Base-by-base conservation (phyloP, 1,140 invertebrate species). In the Drosophila parabipectinata region DNA sequence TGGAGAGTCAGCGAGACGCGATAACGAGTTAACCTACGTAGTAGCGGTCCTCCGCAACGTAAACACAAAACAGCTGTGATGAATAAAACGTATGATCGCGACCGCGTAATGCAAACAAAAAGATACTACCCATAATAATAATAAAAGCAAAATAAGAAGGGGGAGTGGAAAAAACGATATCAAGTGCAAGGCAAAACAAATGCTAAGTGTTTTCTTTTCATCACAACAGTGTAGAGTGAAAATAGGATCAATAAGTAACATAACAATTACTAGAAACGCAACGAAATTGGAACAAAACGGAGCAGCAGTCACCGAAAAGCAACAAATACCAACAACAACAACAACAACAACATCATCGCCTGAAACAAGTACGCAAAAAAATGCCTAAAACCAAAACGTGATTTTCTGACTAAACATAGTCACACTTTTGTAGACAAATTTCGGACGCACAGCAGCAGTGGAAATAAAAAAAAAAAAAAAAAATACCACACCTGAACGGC, bases 51-150 rank as follows among this genome's bases (percentile, higher is more conserved):
- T 7, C 15, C 10, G 53, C 60, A 79, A 82, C 79, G 76, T 88
- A 87, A 87, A 87, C 79, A 87, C 48, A 76, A 83, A 88, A 79
- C 83, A 87, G 79, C 83, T 87, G 83, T 79, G 75, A 4, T 6
- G 6, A 68, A 47, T 10, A 21, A 67, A 85, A 82, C 82, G 78
- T 78, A 82, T 82, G 82, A 87, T 87, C 82, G 79, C 52, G 74
- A 30, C 21, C 77, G 68, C 80, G 58, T 83, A 82, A 79, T 64
- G 59, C 47, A 55, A 77, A 80, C 56, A 61, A 52, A 60, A 81
- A 56, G 41, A 28, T 30, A 48, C 21, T 9, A 45, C 24, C n/a
- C 37, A n/a, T 41, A 41, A 45, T 9, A 21, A 21, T 21, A 21
- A 2, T 3, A 21, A 21, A 21, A 18, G 18, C 1, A 21, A 21